phyloP scores from a whole-genome alignment of 1,140 invertebrate species.

The Leptinotarsa defecta region DNA sequence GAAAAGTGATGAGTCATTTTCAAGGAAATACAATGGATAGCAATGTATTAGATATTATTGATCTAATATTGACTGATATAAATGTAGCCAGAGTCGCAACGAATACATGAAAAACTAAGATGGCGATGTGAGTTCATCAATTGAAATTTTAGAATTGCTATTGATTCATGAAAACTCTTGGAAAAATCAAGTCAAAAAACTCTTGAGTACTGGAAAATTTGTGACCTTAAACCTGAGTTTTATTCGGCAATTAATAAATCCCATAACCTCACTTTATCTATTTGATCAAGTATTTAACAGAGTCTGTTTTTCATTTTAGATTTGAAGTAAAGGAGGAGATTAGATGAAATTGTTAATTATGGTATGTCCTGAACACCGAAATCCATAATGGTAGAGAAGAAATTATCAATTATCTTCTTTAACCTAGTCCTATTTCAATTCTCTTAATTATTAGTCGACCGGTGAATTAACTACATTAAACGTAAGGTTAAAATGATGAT shows the following conservation, averaged over 20 bases:
- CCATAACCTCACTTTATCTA: conserved; percentile 1
- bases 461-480: conserved; percentile 5
- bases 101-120: too few relatives aligned
- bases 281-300: not conserved
- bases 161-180: too few relatives aligned
- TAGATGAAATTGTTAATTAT: conserved; percentile 8
- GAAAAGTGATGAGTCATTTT: not conserved
- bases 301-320: conserved; percentile 16
- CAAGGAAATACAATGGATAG: not conserved
- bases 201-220: not conserved
- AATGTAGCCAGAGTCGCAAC: too few relatives aligned
- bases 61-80: too few relatives aligned
- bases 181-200: not conserved
- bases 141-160: too few relatives aligned
- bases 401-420: conserved; percentile 13
- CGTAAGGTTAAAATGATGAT: conserved; percentile 23
- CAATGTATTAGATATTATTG: not conserved
- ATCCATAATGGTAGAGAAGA: conserved; percentile 16
- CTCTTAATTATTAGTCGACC: conserved; percentile 7
- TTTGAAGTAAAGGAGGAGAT: conserved; percentile 23
- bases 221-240: not conserved
- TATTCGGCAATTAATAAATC: not conserved
- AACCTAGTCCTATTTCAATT: conserved; percentile 12
- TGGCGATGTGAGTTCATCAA: too few relatives aligned
- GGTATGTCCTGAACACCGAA: conserved; percentile 19